Conservation (phyloP, 2,113 vertebrate species). For the Hiodon tergisus region DNA sequence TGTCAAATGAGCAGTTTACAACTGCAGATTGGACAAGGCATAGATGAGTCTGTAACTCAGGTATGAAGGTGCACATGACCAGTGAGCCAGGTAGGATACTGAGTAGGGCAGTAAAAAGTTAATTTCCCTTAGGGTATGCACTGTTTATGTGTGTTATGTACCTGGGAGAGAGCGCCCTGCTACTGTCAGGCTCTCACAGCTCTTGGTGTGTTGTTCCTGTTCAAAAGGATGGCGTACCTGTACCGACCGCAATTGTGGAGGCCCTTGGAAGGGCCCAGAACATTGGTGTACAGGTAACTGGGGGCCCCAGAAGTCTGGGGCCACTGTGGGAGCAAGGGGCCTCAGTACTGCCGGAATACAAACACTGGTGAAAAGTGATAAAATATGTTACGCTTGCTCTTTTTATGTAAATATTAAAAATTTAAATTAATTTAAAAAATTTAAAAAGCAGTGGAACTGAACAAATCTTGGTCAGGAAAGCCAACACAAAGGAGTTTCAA, state of each 20-base stretch:
- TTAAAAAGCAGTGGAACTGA: background rate
- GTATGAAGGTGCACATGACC: background rate
- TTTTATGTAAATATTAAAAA: background rate
- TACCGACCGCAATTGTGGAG: slow-evolving; percentile 72
- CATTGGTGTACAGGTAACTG: slow-evolving; percentile 73
- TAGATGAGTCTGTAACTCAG: no score
- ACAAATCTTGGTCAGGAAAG: background rate
- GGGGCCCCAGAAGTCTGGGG: slow-evolving; percentile 19
- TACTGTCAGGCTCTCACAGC: slow-evolving; percentile 24
- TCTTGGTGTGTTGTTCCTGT: slow-evolving; percentile 63
- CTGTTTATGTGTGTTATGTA: background rate
- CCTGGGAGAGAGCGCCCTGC: background rate
- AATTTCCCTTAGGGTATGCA: background rate
- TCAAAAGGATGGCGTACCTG: slow-evolving; percentile 78
- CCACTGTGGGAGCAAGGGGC: background rate
- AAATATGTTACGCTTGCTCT: background rate
- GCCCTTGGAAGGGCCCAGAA: slow-evolving; percentile 49
- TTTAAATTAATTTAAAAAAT: no score
- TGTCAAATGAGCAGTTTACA: no score
- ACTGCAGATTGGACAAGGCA: no score
- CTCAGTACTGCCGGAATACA: slow-evolving; percentile 29
- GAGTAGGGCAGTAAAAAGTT: background rate
- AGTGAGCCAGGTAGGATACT: background rate
- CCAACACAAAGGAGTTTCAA: background rate
- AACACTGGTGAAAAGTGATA: slow-evolving; percentile 34